phyloP scores from a whole-genome alignment of 1,140 invertebrate genomes.

The Macrobrachium nipponense region DNA sequence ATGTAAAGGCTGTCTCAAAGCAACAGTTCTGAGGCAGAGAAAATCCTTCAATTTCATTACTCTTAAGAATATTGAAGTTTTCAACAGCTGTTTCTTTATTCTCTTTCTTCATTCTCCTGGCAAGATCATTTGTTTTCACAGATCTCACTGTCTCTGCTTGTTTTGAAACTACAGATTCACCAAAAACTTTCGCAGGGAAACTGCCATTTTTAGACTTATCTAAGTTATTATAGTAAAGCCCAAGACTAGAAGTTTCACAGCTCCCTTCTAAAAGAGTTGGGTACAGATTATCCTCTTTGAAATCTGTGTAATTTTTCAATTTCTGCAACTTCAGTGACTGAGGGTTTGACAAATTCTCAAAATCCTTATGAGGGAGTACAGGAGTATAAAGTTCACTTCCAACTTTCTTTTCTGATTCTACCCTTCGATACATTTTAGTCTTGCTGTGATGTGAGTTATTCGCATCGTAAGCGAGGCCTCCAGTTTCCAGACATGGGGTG shows the following conservation, averaged over 20 bases:
- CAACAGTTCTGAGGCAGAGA: conserved; percentile 65
- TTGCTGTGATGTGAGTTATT: no score
- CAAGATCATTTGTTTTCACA: conserved; percentile 48
- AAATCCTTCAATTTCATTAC: conserved; percentile 49
- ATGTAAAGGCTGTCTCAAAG: conserved; percentile 70
- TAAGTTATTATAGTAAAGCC: conserved; percentile 22
- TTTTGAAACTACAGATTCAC: conserved; percentile 3
- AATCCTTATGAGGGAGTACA: conserved; percentile 52
- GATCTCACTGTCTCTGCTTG: conserved; percentile 50
- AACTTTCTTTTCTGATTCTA: neutral
- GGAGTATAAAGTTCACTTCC: conserved; percentile 62
- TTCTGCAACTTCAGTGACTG: conserved; percentile 57
- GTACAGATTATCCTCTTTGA: conserved; percentile 55
- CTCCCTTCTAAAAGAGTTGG: conserved; percentile 50
- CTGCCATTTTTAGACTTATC: conserved; percentile 49
- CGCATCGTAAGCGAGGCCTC: conserved; percentile 45
- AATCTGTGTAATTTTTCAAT: conserved; percentile 54
- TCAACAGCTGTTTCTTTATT: conserved; percentile 32
- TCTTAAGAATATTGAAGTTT: conserved; percentile 18
- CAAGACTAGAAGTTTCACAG: conserved; percentile 42
- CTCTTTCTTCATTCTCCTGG: conserved; percentile 38
- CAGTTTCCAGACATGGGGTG: conserved; percentile 38
- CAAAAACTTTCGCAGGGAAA: conserved; percentile 22
- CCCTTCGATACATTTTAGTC: neutral
- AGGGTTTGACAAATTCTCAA: conserved; percentile 59